Evolutionary conservation across 2,113 vertebrate species (phyloP).

Genomic region (Orthochromis malagaraziensis): DNA sequence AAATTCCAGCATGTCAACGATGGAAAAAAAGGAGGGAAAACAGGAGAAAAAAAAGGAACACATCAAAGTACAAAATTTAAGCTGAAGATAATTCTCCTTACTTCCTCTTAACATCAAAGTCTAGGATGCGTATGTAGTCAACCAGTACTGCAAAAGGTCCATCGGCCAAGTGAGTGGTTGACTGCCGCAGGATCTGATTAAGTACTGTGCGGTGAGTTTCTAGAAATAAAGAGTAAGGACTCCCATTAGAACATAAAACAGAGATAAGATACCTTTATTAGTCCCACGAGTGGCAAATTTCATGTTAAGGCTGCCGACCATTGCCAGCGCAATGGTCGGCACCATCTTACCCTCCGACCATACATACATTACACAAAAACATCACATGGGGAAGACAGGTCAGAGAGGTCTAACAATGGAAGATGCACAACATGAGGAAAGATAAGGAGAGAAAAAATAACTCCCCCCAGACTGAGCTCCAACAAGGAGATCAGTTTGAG

Average conservation of each 20-base stretch:
- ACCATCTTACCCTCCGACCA: neutral
- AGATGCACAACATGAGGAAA: rapidly evolving
- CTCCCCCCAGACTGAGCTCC: neutral
- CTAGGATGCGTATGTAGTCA: constrained; percentile 92
- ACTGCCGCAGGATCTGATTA: constrained; percentile 93
- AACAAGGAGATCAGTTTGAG: neutral
- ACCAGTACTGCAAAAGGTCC: constrained; percentile 92
- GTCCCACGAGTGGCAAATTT: neutral
- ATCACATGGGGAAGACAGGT: neutral
- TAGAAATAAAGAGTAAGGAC: constrained; percentile 13
- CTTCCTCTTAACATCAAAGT: constrained; percentile 95
- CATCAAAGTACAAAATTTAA: neutral
- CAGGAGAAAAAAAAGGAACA: rapidly evolving
- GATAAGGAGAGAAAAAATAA: rapidly evolving
- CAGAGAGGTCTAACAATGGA: neutral
- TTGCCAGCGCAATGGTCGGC: neutral
- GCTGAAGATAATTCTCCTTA: constrained; percentile 50
- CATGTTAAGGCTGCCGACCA: neutral
- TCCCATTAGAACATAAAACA: neutral
- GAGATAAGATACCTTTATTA: neutral
- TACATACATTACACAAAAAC: neutral
- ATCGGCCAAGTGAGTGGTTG: constrained; percentile 89
- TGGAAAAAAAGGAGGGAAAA: neutral
- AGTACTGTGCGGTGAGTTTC: constrained; percentile 94
- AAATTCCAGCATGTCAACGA: neutral